A percentile compares a stretch with the other conserved stretches of the same genome.
These are phyloP conservation scores for Noctua janthina DNA, from an alignment of 2,888 invertebrate species.

Conservation along the genomic window DNA sequence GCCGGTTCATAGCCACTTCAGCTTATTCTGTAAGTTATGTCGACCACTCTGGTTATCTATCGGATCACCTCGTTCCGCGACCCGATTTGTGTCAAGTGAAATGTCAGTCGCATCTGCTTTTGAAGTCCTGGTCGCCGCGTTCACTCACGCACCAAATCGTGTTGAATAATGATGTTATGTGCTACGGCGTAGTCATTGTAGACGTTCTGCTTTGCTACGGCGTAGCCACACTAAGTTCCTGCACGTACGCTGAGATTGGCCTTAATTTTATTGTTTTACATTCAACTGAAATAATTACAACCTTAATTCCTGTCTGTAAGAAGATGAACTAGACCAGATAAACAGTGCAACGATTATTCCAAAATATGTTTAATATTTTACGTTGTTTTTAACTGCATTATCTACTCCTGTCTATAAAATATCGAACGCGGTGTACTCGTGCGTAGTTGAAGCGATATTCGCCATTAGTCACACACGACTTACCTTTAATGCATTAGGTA, in stretches of 20 bases:
- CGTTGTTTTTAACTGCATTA: not conserved
- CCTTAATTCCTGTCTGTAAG: not conserved
- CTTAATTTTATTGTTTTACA: too few species aligned
- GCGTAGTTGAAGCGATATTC: conserved; percentile 23
- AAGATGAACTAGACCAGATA: not conserved
- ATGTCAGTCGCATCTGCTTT: too few species aligned
- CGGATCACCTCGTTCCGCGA: too few species aligned
- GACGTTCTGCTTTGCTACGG: not conserved
- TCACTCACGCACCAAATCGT: not conserved
- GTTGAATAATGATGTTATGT: not conserved
- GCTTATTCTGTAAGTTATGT: too few species aligned
- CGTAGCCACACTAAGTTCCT: conserved; percentile 1
- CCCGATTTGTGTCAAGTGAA: not conserved
- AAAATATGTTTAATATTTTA: not conserved
- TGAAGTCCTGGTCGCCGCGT: too few species aligned
- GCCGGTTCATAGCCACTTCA: too few species aligned
- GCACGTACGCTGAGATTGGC: too few species aligned
- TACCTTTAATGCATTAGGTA: conserved; percentile 33
- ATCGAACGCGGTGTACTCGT: not conserved
- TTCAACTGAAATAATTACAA: not conserved
- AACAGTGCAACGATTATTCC: not conserved
- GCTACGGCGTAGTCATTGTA: not conserved
- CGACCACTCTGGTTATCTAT: too few species aligned
- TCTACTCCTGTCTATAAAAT: not conserved
- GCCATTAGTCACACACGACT: conserved; percentile 27